Conservation (phyloP, 2,888 invertebrate genomes). For the Macaria liturata region DNA sequence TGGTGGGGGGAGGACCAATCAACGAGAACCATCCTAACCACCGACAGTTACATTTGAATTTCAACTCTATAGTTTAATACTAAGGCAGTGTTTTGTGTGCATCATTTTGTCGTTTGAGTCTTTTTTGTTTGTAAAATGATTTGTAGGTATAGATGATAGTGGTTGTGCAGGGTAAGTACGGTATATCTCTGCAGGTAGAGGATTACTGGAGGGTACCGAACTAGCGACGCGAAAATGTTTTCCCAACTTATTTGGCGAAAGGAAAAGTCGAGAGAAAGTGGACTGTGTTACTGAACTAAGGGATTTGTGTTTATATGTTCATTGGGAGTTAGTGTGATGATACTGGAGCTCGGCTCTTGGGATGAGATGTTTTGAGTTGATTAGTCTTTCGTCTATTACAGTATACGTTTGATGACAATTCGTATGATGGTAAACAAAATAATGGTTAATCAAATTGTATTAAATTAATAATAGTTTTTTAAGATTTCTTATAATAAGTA, state of each 20-base stretch:
- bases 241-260: constrained; percentile 79
- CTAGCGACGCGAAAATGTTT: constrained; percentile 75
- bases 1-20: constrained; percentile 68
- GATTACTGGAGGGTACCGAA: constrained; percentile 75
- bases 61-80: constrained; percentile 7
- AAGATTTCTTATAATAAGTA: too few species aligned
- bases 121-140: constrained; percentile 30
- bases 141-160: constrained; percentile 80
- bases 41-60: constrained; percentile 32
- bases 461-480: too few species aligned
- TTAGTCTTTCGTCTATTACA: too few species aligned
- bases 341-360: constrained; percentile 10
- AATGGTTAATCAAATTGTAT: too few species aligned
- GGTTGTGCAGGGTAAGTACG: constrained; percentile 76
- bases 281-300: constrained; percentile 36
- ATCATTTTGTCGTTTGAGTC: constrained; percentile 25
- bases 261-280: constrained; percentile 78
- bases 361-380: constrained; percentile 22
- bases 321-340: constrained; percentile 24
- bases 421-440: too few species aligned
- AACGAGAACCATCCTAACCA: constrained; percentile 47
- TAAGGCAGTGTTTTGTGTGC: constrained; percentile 31
- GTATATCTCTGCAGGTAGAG: constrained; percentile 81
- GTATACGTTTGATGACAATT: too few species aligned
- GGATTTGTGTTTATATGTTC: constrained; percentile 34